These are phyloP conservation scores for Sitophilus oryzae DNA, from an alignment of 1,140 invertebrate species.

Conservation along the genomic window DNA sequence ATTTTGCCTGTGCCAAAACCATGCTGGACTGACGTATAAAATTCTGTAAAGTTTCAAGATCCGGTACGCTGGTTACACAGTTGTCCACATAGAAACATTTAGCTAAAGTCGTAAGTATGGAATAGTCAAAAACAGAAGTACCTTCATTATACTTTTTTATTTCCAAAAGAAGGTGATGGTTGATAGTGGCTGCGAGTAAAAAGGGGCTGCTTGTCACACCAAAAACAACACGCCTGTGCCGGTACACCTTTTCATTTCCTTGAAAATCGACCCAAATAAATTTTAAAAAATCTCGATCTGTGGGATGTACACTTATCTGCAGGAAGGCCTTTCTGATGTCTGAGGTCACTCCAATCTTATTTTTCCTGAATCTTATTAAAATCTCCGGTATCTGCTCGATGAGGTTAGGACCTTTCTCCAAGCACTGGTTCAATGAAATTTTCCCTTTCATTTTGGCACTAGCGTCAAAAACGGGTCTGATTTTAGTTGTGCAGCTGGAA, in stretches of 20 bases:
- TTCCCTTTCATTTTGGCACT: no score
- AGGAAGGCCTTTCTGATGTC: no score
- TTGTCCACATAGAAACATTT: constrained; percentile 18
- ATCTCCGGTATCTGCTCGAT: constrained; percentile 43
- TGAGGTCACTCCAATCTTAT: constrained; percentile 37
- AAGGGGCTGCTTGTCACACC: constrained; percentile 39
- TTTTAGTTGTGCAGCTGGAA: no score
- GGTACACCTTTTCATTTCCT: no score
- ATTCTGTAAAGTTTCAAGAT: neutral
- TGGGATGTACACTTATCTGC: no score
- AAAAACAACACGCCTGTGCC: no score
- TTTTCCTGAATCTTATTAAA: no score
- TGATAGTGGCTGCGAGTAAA: constrained; percentile 34
- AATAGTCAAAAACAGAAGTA: neutral
- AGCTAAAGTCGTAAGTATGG: neutral
- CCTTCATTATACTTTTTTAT: neutral
- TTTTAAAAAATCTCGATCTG: no score
- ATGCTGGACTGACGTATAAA: constrained; percentile 3
- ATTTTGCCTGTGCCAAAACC: constrained; percentile 3
- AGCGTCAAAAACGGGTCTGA: no score
- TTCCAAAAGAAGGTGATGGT: neutral
- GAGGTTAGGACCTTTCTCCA: constrained; percentile 38
- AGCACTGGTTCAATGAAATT: no score
- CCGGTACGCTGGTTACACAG: constrained; percentile 9
- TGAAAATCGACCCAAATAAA: neutral